Conservation (phyloP, 2,888 invertebrate species). For the Archips crataeganus region DNA sequence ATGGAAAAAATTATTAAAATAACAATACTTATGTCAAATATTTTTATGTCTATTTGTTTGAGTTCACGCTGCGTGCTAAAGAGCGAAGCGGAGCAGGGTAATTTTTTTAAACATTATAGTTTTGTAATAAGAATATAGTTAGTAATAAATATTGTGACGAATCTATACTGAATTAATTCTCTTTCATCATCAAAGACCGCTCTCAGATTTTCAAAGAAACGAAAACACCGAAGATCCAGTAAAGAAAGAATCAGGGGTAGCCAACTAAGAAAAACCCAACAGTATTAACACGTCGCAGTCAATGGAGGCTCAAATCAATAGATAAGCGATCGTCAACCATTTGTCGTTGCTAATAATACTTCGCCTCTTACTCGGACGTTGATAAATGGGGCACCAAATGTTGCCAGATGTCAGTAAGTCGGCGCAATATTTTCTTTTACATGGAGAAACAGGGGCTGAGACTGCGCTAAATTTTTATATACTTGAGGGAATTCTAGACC, state of each 20-base stretch:
- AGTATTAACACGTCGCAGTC: slow-evolving; percentile 41
- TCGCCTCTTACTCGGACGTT: slow-evolving; percentile 50
- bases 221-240: not conserved
- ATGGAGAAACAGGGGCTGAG: slow-evolving; percentile 22
- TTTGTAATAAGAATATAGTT: not conserved
- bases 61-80: no score
- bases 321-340: slow-evolving; percentile 67
- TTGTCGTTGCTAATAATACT: slow-evolving; percentile 66
- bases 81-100: no score
- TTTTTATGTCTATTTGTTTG: no score
- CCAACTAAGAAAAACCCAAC: slow-evolving; percentile 19
- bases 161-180: not conserved
- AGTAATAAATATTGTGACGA: not conserved
- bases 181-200: not conserved
- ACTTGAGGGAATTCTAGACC: slow-evolving; percentile 13
- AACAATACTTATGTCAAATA: no score
- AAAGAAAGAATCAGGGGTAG: slow-evolving; percentile 4
- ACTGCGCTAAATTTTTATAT: slow-evolving; percentile 30
- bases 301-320: slow-evolving; percentile 59
- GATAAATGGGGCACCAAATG: slow-evolving; percentile 60
- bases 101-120: no score
- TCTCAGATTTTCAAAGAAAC: not conserved
- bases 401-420: slow-evolving; percentile 66
- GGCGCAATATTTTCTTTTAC: slow-evolving; percentile 58
- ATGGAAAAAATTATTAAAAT: no score